Conservation (phyloP, 2,113 vertebrate species). For the Phasianus colchicus region DNA sequence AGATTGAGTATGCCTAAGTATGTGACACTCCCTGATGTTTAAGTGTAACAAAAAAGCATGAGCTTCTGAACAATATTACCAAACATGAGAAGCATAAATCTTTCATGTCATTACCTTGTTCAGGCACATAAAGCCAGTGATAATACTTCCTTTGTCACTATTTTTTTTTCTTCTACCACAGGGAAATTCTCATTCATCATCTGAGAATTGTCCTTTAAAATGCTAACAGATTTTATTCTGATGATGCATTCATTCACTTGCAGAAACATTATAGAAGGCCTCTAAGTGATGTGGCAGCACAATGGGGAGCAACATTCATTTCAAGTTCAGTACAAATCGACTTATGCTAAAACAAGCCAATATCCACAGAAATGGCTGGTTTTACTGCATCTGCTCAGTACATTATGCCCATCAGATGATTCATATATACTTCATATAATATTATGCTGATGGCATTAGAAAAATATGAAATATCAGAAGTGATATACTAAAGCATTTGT, state of each 20-base stretch:
- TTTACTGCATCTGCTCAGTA: not conserved
- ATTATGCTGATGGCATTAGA: not conserved
- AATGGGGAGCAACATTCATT: not conserved
- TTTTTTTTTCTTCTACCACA: not conserved
- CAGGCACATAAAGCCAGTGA: not conserved
- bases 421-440: not conserved
- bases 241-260: not conserved
- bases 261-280: not conserved
- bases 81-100: not conserved
- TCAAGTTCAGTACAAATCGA: not conserved
- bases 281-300: not conserved
- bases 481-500: not conserved
- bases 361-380: not conserved
- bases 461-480: not conserved
- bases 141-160: not conserved
- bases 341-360: not conserved
- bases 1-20: not conserved
- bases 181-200: not conserved
- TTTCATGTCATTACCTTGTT: conserved; percentile 19
- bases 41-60: not conserved
- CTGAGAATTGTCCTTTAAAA: not conserved
- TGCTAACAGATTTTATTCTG: not conserved
- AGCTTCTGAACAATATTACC: not conserved
- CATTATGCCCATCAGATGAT: not conserved
- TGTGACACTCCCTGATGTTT: not conserved